phyloP scores from a whole-genome alignment of 2,888 invertebrate species.

The Parasteatoda lunata region DNA sequence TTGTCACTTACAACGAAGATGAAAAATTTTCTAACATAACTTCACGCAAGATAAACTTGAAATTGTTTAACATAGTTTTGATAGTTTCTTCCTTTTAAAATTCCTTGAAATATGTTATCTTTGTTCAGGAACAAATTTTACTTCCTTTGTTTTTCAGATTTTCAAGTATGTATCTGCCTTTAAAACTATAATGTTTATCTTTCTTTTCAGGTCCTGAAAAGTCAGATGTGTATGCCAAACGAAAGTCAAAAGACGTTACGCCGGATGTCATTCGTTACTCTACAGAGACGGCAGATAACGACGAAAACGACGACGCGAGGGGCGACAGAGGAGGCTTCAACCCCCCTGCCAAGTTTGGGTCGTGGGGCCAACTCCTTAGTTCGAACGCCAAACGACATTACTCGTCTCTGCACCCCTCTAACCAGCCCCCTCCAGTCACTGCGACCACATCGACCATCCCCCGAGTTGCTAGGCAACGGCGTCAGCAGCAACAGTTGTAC shows the following conservation, averaged over 20 bases:
- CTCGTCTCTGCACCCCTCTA: slow-evolving; percentile 13
- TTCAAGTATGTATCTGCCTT: neutral
- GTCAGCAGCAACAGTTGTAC: slow-evolving; percentile 37
- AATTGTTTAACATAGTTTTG: no score
- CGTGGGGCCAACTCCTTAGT: slow-evolving; percentile 57
- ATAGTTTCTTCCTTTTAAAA: no score
- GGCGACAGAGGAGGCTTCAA: slow-evolving; percentile 21
- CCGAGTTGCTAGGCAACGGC: slow-evolving; percentile 61
- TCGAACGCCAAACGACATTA: slow-evolving; percentile 47
- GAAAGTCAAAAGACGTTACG: slow-evolving; percentile 23
- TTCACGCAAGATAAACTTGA: no score
- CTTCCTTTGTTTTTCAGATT: no score
- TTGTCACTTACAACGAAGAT: no score
- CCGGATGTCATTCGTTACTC: slow-evolving; percentile 59
- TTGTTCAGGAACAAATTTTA: no score
- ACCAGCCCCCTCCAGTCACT: slow-evolving; percentile 4
- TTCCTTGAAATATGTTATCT: no score
- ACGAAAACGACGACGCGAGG: slow-evolving; percentile 12
- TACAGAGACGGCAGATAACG: slow-evolving; percentile 2
- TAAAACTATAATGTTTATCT: neutral
- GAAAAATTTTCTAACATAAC: no score
- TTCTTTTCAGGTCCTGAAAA: slow-evolving; percentile 30
- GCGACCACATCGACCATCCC: slow-evolving; percentile 55
- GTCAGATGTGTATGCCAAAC: slow-evolving; percentile 23
- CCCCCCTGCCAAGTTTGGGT: slow-evolving; percentile 62